Conservation (phyloP, 2,888 invertebrate genomes). For the Vesta saturnalis region DNA sequence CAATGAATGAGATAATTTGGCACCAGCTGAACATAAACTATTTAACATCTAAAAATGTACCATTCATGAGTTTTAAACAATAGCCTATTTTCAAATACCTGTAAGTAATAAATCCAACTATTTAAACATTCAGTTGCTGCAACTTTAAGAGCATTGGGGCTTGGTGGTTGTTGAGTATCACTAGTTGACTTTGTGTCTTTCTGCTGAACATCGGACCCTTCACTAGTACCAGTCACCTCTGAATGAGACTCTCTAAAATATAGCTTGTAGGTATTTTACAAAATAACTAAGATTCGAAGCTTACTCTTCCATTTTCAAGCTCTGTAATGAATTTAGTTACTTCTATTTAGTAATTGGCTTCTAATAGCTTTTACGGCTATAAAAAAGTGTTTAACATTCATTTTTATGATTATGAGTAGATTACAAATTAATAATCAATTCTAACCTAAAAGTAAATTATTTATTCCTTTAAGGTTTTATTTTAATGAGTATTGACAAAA, state of each 20-base stretch:
- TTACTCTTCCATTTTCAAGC: slow-evolving; percentile 4
- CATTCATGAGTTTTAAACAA: not conserved
- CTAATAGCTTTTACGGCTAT: too few relatives aligned
- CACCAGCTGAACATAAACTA: slow-evolving; percentile 71
- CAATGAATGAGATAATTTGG: slow-evolving; percentile 70
- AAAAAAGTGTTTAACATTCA: too few relatives aligned
- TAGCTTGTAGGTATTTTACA: not conserved
- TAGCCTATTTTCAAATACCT: slow-evolving; percentile 47
- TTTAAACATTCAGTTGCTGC: slow-evolving; percentile 62
- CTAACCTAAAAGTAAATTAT: too few relatives aligned
- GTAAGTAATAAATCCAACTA: slow-evolving; percentile 62
- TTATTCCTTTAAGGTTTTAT: too few relatives aligned
- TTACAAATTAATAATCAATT: too few relatives aligned
- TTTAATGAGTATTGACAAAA: too few relatives aligned
- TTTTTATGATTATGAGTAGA: too few relatives aligned
- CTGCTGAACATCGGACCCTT: slow-evolving; percentile 41
- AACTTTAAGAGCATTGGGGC: slow-evolving; percentile 61
- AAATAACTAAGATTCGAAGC: not conserved
- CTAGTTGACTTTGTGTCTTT: slow-evolving; percentile 41
- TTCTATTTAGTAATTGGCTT: too few relatives aligned
- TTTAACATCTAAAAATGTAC: slow-evolving; percentile 67
- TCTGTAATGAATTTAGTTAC: too few relatives aligned
- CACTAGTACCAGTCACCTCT: slow-evolving; percentile 27
- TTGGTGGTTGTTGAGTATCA: slow-evolving; percentile 56
- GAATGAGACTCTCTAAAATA: not conserved